Conservation (phyloP, 1,140 invertebrate genomes). For the Drosophila kanapiae region DNA sequence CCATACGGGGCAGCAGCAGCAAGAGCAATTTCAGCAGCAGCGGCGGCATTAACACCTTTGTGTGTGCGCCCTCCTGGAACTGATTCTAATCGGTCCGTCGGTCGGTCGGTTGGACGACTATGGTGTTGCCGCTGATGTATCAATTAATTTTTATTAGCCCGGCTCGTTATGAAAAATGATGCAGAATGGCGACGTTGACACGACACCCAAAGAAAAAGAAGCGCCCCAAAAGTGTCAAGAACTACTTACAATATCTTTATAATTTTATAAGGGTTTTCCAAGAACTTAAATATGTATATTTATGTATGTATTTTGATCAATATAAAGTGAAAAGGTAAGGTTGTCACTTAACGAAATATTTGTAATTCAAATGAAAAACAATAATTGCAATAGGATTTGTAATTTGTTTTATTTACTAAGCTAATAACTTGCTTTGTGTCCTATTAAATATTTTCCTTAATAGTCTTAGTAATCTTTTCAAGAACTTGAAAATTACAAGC, state of each 20-base stretch:
- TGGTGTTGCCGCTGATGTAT: slow-evolving; percentile 80
- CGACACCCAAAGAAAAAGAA: background rate
- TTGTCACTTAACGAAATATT: background rate
- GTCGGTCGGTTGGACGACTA: slow-evolving; percentile 23
- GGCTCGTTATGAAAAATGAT: slow-evolving; percentile 73
- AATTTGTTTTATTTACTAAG: background rate
- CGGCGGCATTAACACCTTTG: slow-evolving; percentile 75
- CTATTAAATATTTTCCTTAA: no score
- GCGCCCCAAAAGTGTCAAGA: background rate
- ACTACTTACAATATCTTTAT: background rate
- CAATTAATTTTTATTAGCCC: slow-evolving; percentile 82
- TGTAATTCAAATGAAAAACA: background rate
- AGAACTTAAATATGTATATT: background rate
- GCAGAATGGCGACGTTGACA: slow-evolving; percentile 30
- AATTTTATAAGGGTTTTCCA: background rate
- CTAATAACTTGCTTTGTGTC: background rate
- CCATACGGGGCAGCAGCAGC: slow-evolving; percentile 58
- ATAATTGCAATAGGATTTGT: background rate
- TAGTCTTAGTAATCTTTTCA: no score
- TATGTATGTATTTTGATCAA: background rate
- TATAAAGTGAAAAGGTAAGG: background rate
- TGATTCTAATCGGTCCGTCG: slow-evolving; percentile 74
- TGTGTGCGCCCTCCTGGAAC: slow-evolving; percentile 78
- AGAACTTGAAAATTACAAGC: no score
- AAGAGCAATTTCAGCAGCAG: slow-evolving; percentile 43